Evolutionary conservation across 2,113 vertebrate species (phyloP), one percentile per base, ranked within the genome.

Genomic region (Ageneiosus marmoratus): DNA sequence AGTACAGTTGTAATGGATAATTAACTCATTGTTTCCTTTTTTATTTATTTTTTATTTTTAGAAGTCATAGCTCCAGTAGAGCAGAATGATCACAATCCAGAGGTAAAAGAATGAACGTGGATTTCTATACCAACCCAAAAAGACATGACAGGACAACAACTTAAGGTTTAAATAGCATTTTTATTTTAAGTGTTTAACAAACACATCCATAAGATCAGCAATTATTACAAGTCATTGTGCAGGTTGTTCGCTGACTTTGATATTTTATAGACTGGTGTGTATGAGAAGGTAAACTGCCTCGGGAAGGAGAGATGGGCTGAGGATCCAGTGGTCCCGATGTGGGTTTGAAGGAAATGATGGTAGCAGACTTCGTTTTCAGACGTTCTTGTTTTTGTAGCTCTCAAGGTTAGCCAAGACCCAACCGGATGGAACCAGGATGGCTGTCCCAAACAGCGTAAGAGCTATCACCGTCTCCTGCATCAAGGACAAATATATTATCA

Each of bases 351-450:
- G 72, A 55, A 77, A 77, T 44, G 60, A 56, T 79, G 85, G 13
- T 18, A 50, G n/a, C 60, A 24, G 55, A 1, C 65, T 65, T 27
- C 58, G 24, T 4, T 5, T 50, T 65, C 81, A 55, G 53, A 9
- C 75, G 16, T 87, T 86, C 46, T 58, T 92, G 73, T 92, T 92
- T 85, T 92, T 95, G 89, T 95, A 94, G 73, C 82, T 89, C 84
- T 94, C 93, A 53, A 95, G 73, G 87, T 94, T 90, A 56, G 90
- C 51, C 83, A 94, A 88, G 82, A 95, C 27, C 93, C 94, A 95
- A 6, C 93, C 93, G 1, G 93, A 86, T 4, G 94, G 94, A 80
- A 85, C 94, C 83, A 95, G 88, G 80, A 94, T 89, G 16, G 87
- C 70, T 20, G 91, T 0, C 0, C 70, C 0, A 50, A 95, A 92